Evolutionary conservation across 1,140 invertebrate genomes (phyloP), one percentile per base, ranked within the genome.

Genomic region (Dendroctonus ponderosae): DNA sequence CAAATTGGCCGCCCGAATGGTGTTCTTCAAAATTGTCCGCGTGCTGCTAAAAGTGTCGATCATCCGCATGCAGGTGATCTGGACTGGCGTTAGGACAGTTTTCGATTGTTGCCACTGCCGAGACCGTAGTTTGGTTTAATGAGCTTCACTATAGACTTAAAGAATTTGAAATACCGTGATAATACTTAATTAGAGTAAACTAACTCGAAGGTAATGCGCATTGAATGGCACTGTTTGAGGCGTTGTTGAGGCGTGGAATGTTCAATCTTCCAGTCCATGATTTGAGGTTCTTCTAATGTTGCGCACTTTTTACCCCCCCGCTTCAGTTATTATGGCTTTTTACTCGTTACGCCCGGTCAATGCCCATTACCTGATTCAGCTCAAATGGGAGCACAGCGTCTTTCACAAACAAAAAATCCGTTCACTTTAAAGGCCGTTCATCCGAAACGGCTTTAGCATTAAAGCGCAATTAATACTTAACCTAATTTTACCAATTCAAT

Each of bases 351-450:
- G 39, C 26, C 41, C 39, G 43, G 49, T 53, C 39, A 66, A 66
- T 66, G 63, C 56, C 51, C 63, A 44, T 66, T 66, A 66, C 63
- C 49, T n/a, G 39, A 59, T 57, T 41, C 37, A n/a, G 74, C 72
- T 75, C 74, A 71, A 70, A 62, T 69, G 40, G 58, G 62, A 70
- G 69, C 71, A 66, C 69, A 67, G 52, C 69, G 71, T 72, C 71
- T 72, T 72, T 72, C 71, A 72, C 68, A 70, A 26, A n/a, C n/a
- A n/a, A 26, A 68, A 56, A 70, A 66, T 72, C 71, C 71, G 71
- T 72, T 72, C 71, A 70, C 63, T 69, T 68, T 51, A 41, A 40
- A 62, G 49, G 63, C 52, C 63, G 56, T 48, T 66, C 59, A 57
- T 51, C 12, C n/a, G 48, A 12, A 52, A 9, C 26, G 12, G 12